Percentiles rank a stretch among this genome's conserved stretches.
Evolutionary conservation across 2,113 vertebrate species (phyloP).

Genomic region (Thermophis baileyi): DNA sequence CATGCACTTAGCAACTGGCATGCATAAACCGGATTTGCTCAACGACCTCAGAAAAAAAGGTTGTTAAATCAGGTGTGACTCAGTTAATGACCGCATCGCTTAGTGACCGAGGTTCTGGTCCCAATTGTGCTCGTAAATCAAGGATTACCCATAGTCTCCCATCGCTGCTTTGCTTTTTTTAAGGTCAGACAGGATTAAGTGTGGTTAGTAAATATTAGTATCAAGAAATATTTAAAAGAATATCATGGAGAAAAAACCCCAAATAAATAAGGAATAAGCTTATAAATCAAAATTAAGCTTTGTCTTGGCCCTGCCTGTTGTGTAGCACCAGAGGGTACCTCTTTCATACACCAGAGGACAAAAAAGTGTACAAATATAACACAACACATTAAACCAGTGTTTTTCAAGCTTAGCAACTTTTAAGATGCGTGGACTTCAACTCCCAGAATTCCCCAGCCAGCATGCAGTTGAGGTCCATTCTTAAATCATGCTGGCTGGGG

Average conservation of each 20-base stretch:
- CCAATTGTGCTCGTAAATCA: background rate
- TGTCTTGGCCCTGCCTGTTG: background rate
- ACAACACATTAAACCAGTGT: background rate
- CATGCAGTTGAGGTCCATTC: no score
- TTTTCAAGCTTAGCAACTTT: background rate
- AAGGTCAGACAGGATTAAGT: background rate
- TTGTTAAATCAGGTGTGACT: background rate
- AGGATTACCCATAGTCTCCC: background rate
- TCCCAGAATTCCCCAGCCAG: no score
- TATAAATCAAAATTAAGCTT: background rate
- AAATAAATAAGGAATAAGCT: background rate
- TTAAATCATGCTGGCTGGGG: background rate
- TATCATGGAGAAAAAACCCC: background rate
- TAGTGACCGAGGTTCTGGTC: background rate
- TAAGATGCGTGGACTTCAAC: no score
- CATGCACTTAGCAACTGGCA: background rate
- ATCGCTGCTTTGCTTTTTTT: background rate
- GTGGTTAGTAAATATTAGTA: background rate
- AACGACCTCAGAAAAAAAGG: background rate
- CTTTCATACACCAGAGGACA: background rate
- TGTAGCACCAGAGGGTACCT: background rate
- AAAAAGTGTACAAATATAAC: background rate
- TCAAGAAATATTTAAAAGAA: background rate
- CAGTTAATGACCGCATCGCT: background rate
- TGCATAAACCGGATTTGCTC: background rate